phyloP scores from a whole-genome alignment of 2,113 vertebrate species.

The Cairina moschata region DNA sequence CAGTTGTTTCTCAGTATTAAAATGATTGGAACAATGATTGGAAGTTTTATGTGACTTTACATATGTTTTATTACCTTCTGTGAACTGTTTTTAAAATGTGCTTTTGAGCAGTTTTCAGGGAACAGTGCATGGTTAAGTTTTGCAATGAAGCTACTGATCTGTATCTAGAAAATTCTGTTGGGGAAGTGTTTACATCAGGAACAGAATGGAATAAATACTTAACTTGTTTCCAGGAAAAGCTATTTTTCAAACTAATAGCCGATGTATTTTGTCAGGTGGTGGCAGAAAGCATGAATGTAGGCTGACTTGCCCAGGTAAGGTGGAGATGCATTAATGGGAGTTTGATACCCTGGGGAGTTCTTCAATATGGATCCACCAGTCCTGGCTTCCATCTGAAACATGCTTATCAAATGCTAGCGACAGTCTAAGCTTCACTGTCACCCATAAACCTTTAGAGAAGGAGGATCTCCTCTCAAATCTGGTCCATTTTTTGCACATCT shows the following conservation, averaged over 20 bases:
- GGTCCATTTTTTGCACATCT: neutral
- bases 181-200: neutral
- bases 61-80: conserved; percentile 45
- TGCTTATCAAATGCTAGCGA: conserved; percentile 10
- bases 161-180: neutral
- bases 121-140: neutral
- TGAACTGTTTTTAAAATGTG: neutral
- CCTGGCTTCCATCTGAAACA: conserved; percentile 18
- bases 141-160: neutral
- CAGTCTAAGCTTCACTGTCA: conserved; percentile 40
- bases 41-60: conserved; percentile 36
- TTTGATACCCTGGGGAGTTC: neutral
- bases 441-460: conserved; percentile 34
- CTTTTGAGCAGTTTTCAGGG: conserved; percentile 5
- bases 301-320: neutral
- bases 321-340: neutral
- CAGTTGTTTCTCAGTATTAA: conserved; percentile 40
- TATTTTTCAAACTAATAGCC: neutral
- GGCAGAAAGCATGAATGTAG: neutral
- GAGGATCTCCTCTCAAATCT: conserved; percentile 37
- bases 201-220: conserved; percentile 25
- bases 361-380: conserved; percentile 12
- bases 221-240: conserved; percentile 17
- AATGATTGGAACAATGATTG: conserved; percentile 17
- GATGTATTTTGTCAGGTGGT: conserved; percentile 41